Evolutionary conservation across 2,888 invertebrate genomes (phyloP).

Genomic region (Oscheius sp.): DNA sequence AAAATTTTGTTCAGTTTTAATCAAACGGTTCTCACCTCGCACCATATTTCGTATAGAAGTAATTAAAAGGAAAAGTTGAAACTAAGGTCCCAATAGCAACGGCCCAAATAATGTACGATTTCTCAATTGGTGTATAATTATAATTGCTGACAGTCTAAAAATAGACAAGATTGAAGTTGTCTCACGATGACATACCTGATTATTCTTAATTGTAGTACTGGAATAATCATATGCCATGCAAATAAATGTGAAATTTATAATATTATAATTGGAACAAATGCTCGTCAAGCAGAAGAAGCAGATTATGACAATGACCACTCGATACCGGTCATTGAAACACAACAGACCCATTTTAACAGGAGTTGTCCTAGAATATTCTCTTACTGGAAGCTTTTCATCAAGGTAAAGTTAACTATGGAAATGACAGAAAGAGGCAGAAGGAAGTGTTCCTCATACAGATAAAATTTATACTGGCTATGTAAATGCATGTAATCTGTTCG

Average conservation of each 20-base stretch:
- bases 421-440: no score
- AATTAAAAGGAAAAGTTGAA: slow-evolving; percentile 64
- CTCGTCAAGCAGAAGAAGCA: slow-evolving; percentile 55
- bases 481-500: no score
- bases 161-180: neutral
- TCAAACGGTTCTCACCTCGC: slow-evolving; percentile 42
- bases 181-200: slow-evolving; percentile 2
- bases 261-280: slow-evolving; percentile 59
- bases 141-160: slow-evolving; percentile 47
- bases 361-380: no score
- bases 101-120: slow-evolving; percentile 60
- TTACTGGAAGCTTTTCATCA: no score
- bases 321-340: slow-evolving; percentile 37
- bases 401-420: no score
- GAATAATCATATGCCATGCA: slow-evolving; percentile 57
- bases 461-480: no score
- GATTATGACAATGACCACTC: slow-evolving; percentile 45
- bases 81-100: slow-evolving; percentile 63
- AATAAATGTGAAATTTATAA: slow-evolving; percentile 64
- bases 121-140: slow-evolving; percentile 57
- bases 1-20: neutral
- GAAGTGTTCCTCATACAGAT: no score
- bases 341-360: neutral
- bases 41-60: slow-evolving; percentile 58
- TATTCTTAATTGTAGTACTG: slow-evolving; percentile 15